Base-by-base conservation (phyloP, 1,140 invertebrate genomes). In the Daktulosphaira vitifoliae region DNA sequence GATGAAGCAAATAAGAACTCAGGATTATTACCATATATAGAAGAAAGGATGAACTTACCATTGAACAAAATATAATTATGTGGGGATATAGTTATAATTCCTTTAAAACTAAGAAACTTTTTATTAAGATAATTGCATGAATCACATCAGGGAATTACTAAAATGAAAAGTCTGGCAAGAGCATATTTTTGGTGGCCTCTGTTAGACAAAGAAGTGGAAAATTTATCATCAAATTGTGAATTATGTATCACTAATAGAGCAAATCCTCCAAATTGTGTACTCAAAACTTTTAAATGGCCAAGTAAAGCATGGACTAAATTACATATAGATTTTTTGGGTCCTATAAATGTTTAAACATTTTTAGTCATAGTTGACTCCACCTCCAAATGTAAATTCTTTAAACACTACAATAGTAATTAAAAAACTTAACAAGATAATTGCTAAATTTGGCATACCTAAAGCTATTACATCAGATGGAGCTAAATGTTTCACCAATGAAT, bases 281-380 rank as follows among this genome's bases (percentile, higher is more conserved):
- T n/a, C n/a, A n/a, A n/a, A n/a, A n/a, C n/a, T n/a, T n/a, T n/a
- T n/a, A n/a, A n/a, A n/a, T n/a, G n/a, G n/a, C n/a, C n/a, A n/a
- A n/a, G n/a, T n/a, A n/a, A n/a, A n/a, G n/a, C n/a, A n/a, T n/a
- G n/a, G n/a, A n/a, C n/a, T 23, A 66, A 72, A 44, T 25, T 74
- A 2, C 72, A 74, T 65, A 66, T 69, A 3, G 71, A 73, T 69
- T 72, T 72, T 66, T 65, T 70, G 26, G 72, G 71, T 11, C 71
- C 70, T 25, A 6, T 50, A n/a, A 25, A 25, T 6, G 48, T 22
- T 50, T 25, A 50, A 50, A 16, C 16, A 25, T 50, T n/a, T 42
- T 42, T 7, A n/a, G n/a, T n/a, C n/a, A n/a, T n/a, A n/a, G n/a
- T n/a, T n/a, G n/a, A n/a, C n/a, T n/a, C n/a, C n/a, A 48, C 46